These are phyloP conservation scores for Clinocottus analis DNA, from an alignment of 2,113 vertebrate genomes.

Conservation along the genomic window DNA sequence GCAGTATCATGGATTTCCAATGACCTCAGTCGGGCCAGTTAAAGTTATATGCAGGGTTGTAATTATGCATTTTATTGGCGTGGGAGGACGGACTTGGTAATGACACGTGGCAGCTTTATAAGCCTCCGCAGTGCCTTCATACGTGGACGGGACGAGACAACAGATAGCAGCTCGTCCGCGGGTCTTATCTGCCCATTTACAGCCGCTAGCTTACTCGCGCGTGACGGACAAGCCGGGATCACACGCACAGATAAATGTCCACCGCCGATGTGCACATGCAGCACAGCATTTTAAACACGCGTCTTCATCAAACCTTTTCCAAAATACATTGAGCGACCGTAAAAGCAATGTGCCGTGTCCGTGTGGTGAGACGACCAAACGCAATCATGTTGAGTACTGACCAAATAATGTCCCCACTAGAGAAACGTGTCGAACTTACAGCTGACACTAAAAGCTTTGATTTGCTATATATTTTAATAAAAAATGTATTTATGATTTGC, in stretches of 20 bases:
- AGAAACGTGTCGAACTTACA: background rate
- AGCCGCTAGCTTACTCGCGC: background rate
- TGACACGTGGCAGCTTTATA: constrained; percentile 65
- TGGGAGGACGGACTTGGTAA: constrained; percentile 49
- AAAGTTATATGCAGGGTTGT: constrained; percentile 47
- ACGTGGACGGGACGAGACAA: constrained; percentile 16
- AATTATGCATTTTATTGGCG: constrained; percentile 65
- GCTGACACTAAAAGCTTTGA: background rate
- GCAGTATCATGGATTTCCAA: constrained; percentile 62
- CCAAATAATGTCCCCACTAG: background rate
- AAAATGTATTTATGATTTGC: background rate
- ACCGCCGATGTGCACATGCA: background rate
- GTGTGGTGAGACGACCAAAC: background rate
- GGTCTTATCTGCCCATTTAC: constrained; percentile 1
- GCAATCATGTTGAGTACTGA: background rate
- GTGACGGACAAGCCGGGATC: background rate
- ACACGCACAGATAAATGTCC: background rate
- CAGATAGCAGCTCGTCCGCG: constrained; percentile 8
- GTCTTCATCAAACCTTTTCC: background rate
- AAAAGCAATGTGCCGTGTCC: background rate
- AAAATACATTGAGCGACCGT: background rate
- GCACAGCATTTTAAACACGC: background rate
- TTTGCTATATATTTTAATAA: background rate
- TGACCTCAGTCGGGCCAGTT: constrained; percentile 64
- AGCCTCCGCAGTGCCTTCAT: constrained; percentile 28